Conservation (phyloP, 1,140 invertebrate genomes). For the Artemia franciscana region DNA sequence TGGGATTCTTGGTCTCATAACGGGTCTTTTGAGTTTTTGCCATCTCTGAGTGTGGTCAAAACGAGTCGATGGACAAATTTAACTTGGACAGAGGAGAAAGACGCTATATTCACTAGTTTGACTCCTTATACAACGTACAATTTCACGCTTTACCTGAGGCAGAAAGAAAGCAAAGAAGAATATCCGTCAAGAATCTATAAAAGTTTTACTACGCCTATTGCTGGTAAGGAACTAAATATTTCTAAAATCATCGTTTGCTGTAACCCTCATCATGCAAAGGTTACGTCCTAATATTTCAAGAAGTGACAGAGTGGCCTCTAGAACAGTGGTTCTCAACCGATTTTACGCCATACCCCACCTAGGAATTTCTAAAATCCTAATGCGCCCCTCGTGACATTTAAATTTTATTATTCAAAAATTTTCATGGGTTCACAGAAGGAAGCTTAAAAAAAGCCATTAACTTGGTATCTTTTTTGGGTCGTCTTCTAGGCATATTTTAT, state of each 20-base stretch:
- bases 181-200: conserved; percentile 32
- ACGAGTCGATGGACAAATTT: conserved; percentile 12
- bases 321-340: too few species aligned
- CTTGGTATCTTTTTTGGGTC: too few species aligned
- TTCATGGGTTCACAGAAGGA: too few species aligned
- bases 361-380: too few species aligned
- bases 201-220: conserved; percentile 33
- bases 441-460: too few species aligned
- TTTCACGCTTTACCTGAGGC: conserved; percentile 42
- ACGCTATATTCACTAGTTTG: conserved; percentile 34
- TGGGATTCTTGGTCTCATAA: conserved; percentile 27
- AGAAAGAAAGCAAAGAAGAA: conserved; percentile 21
- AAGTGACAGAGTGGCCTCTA: too few species aligned
- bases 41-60: conserved; percentile 25
- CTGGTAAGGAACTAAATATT: conserved; percentile 21
- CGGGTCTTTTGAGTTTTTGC: conserved; percentile 30
- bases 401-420: too few species aligned
- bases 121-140: conserved; percentile 46
- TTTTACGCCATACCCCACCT: too few species aligned
- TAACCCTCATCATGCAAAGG: too few species aligned
- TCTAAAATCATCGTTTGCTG: conserved; percentile 2
- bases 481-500: too few species aligned
- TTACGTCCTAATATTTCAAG: too few species aligned
- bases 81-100: conserved; percentile 26
- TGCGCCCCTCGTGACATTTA: too few species aligned